Evolutionary conservation across 2,888 invertebrate genomes (phyloP), one percentile per base, ranked within the genome.

Genomic region (Drosophila suboccidentalis): DNA sequence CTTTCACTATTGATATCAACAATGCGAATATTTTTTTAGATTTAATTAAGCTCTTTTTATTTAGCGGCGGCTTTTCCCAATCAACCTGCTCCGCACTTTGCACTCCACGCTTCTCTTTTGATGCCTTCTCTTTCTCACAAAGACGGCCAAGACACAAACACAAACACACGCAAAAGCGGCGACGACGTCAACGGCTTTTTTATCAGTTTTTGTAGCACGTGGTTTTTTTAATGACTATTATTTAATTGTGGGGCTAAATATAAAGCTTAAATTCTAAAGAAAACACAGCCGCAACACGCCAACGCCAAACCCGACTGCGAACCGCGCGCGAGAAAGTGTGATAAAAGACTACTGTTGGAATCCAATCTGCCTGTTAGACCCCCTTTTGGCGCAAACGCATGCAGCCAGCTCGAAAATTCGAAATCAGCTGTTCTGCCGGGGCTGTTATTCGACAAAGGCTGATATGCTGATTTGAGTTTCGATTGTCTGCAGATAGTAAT

Each of bases 291-390:
- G 62, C 80, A 54, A 63, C 61, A 68, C 78, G 62, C 61, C 62
- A 39, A 78, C 55, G 73, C 44, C 66, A 59, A 62, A 38, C n/a
- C 38, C n/a, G 38, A 38, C 66, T 73, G 39, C 78, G 43, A 75
- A 77, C 78, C 81, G 68, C 81, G 65, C 78, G 78, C 58, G 73
- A 29, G 1, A 17, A 65, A 62, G 57, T 58, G 46, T 68, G 65
- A 72, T 77, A 78, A 69, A 78, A 73, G 68, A 78, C 78, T 76
- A 34, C 59, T 78, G 75, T 75, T 75, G 78, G 57, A 32, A 26
- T 50, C 26, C 39, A 61, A 50, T 64, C 9, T 4, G 26, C 13
- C 58, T 65, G 71, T 53, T 43, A 44, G 34, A 17, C 6, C 39
- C 44, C 19, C 50, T 47, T 53, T 80, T 75, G 80, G 75, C 75